Evolutionary conservation across 2,888 invertebrate species (phyloP).

Genomic region (Maniola hyperantus): DNA sequence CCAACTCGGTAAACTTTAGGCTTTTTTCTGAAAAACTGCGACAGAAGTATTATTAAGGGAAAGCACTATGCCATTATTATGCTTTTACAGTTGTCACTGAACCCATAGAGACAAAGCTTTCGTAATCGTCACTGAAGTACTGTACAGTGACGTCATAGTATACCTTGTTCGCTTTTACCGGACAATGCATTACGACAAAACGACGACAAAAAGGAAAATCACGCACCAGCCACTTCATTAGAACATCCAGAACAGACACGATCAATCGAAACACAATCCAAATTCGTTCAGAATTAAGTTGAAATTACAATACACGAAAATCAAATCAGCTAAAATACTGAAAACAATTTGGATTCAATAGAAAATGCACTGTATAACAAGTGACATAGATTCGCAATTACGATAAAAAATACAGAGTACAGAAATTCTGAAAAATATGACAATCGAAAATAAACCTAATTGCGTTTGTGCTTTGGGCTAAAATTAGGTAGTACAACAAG

Average conservation of each 20-base stretch:
- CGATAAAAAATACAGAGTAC: neutral
- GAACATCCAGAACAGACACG: neutral
- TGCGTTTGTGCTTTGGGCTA: constrained; percentile 30
- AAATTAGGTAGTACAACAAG: constrained; percentile 32
- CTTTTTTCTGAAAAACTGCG: too few relatives aligned
- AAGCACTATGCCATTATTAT: neutral
- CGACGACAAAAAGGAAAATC: constrained; percentile 10
- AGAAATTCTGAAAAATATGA: neutral
- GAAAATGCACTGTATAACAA: constrained; percentile 8
- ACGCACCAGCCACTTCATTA: constrained; percentile 20
- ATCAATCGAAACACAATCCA: neutral
- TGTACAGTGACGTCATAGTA: constrained; percentile 1
- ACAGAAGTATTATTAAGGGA: too few relatives aligned
- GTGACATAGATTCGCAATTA: neutral
- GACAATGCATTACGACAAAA: constrained; percentile 16
- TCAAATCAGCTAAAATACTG: neutral
- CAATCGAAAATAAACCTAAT: constrained; percentile 39
- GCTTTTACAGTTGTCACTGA: neutral
- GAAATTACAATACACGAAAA: neutral
- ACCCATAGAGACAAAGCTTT: constrained; percentile 5
- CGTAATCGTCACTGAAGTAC: neutral
- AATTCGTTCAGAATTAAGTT: neutral
- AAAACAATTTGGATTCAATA: constrained; percentile 8
- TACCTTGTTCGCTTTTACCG: neutral
- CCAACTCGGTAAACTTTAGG: too few relatives aligned